Evolutionary conservation across 2,113 vertebrate genomes (phyloP), one percentile per base, ranked within the genome.

Genomic region (Stegastes partitus): DNA sequence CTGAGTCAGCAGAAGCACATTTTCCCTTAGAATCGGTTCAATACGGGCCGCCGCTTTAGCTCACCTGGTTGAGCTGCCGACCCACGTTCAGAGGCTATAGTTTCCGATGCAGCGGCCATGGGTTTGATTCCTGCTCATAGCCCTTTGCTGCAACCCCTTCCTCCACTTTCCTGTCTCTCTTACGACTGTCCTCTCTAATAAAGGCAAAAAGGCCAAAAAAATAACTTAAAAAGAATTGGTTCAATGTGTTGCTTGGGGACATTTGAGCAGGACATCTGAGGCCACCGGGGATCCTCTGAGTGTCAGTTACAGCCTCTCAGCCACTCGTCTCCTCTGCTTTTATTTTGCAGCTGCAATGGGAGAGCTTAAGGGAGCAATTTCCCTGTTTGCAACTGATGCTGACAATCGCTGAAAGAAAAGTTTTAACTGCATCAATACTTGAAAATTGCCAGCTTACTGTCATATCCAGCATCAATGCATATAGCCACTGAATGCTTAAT

Each of bases 231-330:
- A n/a, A n/a, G n/a, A n/a, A 8, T 1, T 49, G 73, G 8, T 68
- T 76, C 18, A 50, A n/a, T n/a, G 22, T 51, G 51, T 37, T 21
- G 25, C 49, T 76, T 16, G 57, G 72, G 56, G 28, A 63, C 22
- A 53, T 67, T 18, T 55, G 25, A 74, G 47, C 14, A 25, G 34
- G 50, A 55, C 50, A 47, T 54, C 28, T 2, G 26, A 55, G 37
- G 61, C 64, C 54, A 25, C 4, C 0, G 34, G 12, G 31, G 31
- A 62, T 66, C 66, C 23, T 71, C 47, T 14, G 44, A n/a, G n/a
- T 25, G 42, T 56, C 37, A 39, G 25, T 50, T 25, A 64, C 50
- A 50, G 26, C 37, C 3, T 67, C 23, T 70, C 19, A 79, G 26
- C 22, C 21, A 28, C 1, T 18, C 10, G 11, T 34, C 5, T 18